phyloP scores from a whole-genome alignment of 2,797 vertebrate genomes.

The Leptodactylus fallax region DNA sequence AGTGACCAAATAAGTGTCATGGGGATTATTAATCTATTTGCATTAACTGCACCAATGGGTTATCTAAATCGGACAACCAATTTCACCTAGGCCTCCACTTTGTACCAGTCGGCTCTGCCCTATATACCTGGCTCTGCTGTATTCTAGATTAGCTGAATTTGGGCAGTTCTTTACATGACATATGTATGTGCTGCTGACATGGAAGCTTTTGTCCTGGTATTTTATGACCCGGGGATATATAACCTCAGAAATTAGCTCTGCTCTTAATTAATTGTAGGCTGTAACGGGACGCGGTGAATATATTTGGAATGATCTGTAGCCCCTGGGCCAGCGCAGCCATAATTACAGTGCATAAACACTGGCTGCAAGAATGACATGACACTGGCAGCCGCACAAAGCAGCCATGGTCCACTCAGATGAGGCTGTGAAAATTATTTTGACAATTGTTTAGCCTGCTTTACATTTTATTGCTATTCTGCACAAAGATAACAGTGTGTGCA shows the following conservation, averaged over 20 bases:
- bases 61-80: too few species aligned
- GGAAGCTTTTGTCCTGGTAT: background rate
- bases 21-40: too few species aligned
- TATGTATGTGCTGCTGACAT: background rate
- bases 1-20: too few species aligned
- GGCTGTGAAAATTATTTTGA: slow-evolving; percentile 74
- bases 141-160: background rate
- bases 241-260: slow-evolving; percentile 53
- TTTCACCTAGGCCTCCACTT: too few species aligned
- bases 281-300: slow-evolving; percentile 64
- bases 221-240: slow-evolving; percentile 49
- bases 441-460: slow-evolving; percentile 70
- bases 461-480: slow-evolving; percentile 70
- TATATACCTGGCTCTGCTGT: background rate
- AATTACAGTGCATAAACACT: slow-evolving; percentile 73
- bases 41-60: too few species aligned
- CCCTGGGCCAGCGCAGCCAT: slow-evolving; percentile 69
- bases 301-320: slow-evolving; percentile 70
- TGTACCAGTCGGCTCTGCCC: too few species aligned
- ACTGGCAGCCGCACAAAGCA: slow-evolving; percentile 70
- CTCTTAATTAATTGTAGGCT: slow-evolving; percentile 54
- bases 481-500: slow-evolving; percentile 67
- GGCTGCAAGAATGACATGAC: slow-evolving; percentile 71
- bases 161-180: background rate
- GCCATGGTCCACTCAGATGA: slow-evolving; percentile 68